Percentiles rank a stretch among this genome's conserved stretches.
Evolutionary conservation across 2,797 vertebrate species (phyloP).

Genomic region (Phalloptychus januarius): DNA sequence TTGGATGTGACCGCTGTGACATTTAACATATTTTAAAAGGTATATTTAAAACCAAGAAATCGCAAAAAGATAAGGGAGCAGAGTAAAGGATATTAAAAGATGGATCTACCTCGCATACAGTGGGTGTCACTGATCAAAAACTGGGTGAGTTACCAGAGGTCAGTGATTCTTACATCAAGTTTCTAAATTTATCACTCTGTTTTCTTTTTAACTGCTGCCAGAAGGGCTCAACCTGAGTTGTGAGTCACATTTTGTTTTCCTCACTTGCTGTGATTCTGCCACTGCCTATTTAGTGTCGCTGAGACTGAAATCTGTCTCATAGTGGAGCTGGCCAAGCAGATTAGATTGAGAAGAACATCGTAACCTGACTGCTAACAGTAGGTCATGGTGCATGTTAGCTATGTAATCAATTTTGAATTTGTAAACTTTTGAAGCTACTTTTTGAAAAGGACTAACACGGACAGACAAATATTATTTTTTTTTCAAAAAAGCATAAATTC

Average conservation of each 20-base stretch:
- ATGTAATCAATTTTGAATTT: neutral
- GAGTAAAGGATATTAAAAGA: slow-evolving; percentile 5
- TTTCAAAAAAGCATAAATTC: neutral
- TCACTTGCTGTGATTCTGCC: slow-evolving; percentile 19
- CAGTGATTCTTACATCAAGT: slow-evolving; percentile 13
- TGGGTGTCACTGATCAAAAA: slow-evolving; percentile 22
- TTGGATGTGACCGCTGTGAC: slow-evolving; percentile 2
- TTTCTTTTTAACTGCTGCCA: slow-evolving; percentile 17
- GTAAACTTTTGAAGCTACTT: neutral
- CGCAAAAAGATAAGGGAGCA: neutral
- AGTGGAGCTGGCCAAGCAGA: neutral
- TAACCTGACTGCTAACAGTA: neutral
- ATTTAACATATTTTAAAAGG: neutral
- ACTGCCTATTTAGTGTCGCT: slow-evolving; percentile 7
- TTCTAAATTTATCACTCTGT: slow-evolving; percentile 28
- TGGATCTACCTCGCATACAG: neutral
- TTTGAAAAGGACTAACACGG: neutral
- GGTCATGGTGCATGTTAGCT: neutral
- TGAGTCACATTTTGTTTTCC: slow-evolving; percentile 8
- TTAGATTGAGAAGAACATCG: slow-evolving; percentile 3
- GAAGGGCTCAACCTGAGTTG: neutral
- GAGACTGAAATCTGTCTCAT: slow-evolving; percentile 9
- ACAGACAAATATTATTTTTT: neutral
- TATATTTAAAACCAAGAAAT: neutral
- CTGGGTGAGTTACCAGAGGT: slow-evolving; percentile 1